phyloP scores from a whole-genome alignment of 2,888 invertebrate species.

The Ametastegia equiseti region DNA sequence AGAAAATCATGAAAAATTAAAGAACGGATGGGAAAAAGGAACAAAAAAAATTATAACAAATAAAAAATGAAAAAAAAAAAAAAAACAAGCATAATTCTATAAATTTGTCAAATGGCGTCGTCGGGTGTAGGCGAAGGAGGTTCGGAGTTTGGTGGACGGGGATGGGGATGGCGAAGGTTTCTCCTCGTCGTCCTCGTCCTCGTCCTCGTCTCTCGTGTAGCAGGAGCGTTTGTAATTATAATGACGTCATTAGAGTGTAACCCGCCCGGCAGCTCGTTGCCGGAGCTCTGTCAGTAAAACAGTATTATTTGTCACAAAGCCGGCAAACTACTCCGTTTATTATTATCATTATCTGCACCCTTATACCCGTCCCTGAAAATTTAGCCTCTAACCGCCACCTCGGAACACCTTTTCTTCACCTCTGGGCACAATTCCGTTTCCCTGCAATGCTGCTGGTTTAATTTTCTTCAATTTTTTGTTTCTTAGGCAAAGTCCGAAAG shows the following conservation, averaged over 20 bases:
- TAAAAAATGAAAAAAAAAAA: slow-evolving; percentile 55
- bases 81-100: slow-evolving; percentile 20
- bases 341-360: slow-evolving; percentile 31
- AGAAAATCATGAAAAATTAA: neutral
- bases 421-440: neutral
- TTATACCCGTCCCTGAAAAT: neutral
- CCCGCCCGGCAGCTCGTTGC: slow-evolving; percentile 38
- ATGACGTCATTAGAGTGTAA: slow-evolving; percentile 63
- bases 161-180: slow-evolving; percentile 49
- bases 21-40: neutral
- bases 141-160: neutral
- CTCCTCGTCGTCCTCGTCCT: slow-evolving; percentile 49
- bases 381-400: slow-evolving; percentile 5
- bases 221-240: slow-evolving; percentile 62
- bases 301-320: slow-evolving; percentile 60
- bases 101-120: neutral
- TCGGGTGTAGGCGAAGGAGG: slow-evolving; percentile 36
- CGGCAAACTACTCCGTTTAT: slow-evolving; percentile 46
- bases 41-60: neutral
- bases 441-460: neutral
- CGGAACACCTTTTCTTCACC: neutral
- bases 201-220: slow-evolving; percentile 28
- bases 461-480: neutral
- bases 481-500: neutral
- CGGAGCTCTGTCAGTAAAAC: slow-evolving; percentile 52